Percentiles rank a stretch among this genome's conserved stretches.
Evolutionary conservation across 2,113 vertebrate species (phyloP).

Genomic region (Uropsilus gracilis): DNA sequence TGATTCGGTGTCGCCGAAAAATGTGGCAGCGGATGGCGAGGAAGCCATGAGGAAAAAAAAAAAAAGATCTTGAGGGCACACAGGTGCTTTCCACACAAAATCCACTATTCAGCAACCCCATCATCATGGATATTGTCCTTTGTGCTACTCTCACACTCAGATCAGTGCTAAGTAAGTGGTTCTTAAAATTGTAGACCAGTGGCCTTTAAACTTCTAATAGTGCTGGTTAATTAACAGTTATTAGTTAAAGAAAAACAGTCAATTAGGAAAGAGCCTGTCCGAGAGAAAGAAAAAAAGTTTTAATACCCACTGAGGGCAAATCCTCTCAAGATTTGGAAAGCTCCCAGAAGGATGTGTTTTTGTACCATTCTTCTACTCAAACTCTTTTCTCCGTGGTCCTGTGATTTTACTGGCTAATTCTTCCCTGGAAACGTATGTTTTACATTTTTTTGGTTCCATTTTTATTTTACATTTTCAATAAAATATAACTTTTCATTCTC

Average conservation of each 20-base stretch:
- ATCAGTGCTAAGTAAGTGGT: not conserved
- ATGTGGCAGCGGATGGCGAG: not conserved
- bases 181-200: not conserved
- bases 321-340: not conserved
- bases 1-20: not conserved
- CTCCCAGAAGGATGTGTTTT: not conserved
- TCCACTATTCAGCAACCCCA: rapidly evolving
- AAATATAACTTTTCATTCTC: not conserved
- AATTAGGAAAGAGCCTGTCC: not conserved
- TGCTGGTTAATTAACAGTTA: not conserved
- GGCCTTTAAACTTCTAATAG: not conserved
- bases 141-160: not conserved
- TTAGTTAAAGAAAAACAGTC: not conserved
- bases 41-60: not conserved
- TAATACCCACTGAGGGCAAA: not conserved
- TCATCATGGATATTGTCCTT: not conserved
- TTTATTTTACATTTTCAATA: slow-evolving; percentile 36
- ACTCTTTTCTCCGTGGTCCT: not conserved
- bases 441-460: not conserved
- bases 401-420: not conserved
- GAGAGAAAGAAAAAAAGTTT: not conserved
- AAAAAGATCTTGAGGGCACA: not conserved
- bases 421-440: not conserved
- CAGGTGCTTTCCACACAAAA: not conserved
- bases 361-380: not conserved